Evolutionary conservation across 2,113 vertebrate genomes (phyloP).

Genomic region (Cynoglossus semilaevis): DNA sequence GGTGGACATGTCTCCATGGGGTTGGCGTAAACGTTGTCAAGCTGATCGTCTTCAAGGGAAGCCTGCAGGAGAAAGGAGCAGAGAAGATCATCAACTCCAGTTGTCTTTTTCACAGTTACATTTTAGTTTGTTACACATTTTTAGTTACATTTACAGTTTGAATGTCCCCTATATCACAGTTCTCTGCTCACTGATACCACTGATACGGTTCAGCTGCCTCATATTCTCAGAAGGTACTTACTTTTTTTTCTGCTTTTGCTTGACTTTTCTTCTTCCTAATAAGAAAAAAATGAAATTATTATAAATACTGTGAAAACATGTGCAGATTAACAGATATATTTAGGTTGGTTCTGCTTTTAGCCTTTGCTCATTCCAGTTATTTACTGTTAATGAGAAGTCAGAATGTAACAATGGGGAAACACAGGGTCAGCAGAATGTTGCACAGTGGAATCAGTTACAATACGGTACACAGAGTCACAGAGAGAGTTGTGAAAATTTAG

Average conservation of each 20-base stretch:
- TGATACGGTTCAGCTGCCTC: neutral
- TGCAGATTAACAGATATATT: too few relatives aligned
- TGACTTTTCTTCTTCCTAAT: constrained; percentile 34
- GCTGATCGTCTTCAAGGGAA: neutral
- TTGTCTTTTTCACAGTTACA: too few relatives aligned
- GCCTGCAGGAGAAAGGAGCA: constrained; percentile 3
- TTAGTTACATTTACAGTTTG: too few relatives aligned
- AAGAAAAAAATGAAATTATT: neutral
- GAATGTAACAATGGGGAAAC: constrained; percentile 6
- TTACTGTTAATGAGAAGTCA: neutral
- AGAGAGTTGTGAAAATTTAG: neutral
- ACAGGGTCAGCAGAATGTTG: too few relatives aligned
- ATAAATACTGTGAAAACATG: neutral
- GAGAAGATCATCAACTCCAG: neutral
- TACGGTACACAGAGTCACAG: neutral
- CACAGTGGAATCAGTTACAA: too few relatives aligned
- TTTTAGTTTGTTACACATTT: too few relatives aligned
- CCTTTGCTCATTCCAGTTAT: too few relatives aligned
- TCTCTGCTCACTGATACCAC: neutral
- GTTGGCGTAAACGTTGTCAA: constrained; percentile 36
- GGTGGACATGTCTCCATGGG: neutral
- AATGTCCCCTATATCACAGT: neutral
- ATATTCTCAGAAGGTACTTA: constrained; percentile 19
- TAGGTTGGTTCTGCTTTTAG: too few relatives aligned
- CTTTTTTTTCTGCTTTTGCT: constrained; percentile 6